Evolutionary conservation across 2,113 vertebrate species (phyloP).

Genomic region (Naja naja): DNA sequence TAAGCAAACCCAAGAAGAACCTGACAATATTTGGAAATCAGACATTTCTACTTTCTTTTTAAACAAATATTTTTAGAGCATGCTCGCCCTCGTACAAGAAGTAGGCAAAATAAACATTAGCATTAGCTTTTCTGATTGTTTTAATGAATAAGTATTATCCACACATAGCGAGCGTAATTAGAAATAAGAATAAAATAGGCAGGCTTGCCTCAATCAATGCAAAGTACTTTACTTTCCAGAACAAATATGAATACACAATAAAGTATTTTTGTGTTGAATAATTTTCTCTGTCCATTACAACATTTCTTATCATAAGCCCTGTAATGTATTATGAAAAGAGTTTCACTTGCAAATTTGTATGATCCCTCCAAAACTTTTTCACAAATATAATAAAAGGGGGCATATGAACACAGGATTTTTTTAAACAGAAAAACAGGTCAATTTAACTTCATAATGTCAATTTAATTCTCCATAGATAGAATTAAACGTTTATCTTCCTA

Average conservation of each 20-base stretch:
- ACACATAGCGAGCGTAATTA: neutral
- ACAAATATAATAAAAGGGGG: neutral
- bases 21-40: conserved; percentile 50
- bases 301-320: neutral
- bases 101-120: neutral
- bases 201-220: neutral
- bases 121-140: neutral
- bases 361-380: neutral
- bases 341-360: neutral
- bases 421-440: neutral
- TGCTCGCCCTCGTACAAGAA: neutral
- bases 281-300: neutral
- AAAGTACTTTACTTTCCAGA: neutral
- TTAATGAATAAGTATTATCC: neutral
- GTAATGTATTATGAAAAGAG: neutral
- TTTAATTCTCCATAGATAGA: neutral
- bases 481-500: neutral
- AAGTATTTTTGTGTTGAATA: neutral
- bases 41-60: conserved; percentile 12
- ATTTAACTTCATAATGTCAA: neutral
- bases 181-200: neutral
- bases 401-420: neutral
- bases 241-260: neutral
- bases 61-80: neutral
- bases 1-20: conserved; percentile 56